phyloP scores from a whole-genome alignment of 2,797 vertebrate genomes.

The Scleropages formosus region DNA sequence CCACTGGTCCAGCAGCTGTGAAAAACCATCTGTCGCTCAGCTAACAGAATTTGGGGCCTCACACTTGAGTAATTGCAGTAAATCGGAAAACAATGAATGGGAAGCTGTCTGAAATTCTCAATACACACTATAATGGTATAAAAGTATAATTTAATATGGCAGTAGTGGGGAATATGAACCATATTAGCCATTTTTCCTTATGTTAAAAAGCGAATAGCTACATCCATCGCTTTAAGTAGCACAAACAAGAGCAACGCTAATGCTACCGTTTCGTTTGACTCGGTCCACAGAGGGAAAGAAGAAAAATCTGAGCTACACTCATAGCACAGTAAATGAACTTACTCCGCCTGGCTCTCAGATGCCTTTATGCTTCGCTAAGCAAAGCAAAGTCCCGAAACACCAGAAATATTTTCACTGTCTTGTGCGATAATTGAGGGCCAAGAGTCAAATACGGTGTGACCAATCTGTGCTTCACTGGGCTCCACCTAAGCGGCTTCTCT shows the following conservation, averaged over 20 bases:
- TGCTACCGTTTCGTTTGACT: too few species aligned
- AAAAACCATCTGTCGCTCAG: not conserved
- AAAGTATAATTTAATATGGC: not conserved
- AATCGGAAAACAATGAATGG: not conserved
- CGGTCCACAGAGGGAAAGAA: too few species aligned
- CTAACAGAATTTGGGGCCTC: not conserved
- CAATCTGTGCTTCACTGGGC: not conserved
- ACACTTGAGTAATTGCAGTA: not conserved
- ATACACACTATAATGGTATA: not conserved
- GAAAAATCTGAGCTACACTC: too few species aligned
- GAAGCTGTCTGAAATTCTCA: not conserved
- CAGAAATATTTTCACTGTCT: too few species aligned
- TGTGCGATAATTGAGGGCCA: conserved; percentile 5
- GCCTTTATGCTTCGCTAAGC: not conserved
- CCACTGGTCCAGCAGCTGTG: not conserved
- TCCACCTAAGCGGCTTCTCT: not conserved
- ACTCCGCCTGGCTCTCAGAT: not conserved
- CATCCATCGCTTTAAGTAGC: too few species aligned
- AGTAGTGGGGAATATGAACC: not conserved
- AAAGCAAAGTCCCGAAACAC: not conserved
- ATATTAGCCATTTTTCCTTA: not conserved
- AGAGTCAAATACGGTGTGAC: not conserved
- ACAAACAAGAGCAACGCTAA: too few species aligned
- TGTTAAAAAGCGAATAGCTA: not conserved
- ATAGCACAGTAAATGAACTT: too few species aligned